These are phyloP conservation scores for Galemys pyrenaicus DNA, from an alignment of 2,113 vertebrate species.

Conservation along the genomic window DNA sequence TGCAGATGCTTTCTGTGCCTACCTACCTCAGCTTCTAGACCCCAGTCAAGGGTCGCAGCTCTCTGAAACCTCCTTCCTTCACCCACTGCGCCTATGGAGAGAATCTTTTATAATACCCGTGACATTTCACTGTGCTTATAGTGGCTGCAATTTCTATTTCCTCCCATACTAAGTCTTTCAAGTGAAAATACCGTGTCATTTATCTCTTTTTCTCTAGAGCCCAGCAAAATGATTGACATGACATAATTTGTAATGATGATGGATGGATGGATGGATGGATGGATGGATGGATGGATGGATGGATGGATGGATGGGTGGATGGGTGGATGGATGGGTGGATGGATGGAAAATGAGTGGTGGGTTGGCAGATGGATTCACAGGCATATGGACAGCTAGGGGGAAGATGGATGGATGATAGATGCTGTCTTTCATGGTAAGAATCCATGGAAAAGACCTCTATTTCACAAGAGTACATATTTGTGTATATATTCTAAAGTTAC, in stretches of 20 bases:
- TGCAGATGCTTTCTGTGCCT: neutral
- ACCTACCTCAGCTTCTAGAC: neutral
- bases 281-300: neutral
- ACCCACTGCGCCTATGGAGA: neutral
- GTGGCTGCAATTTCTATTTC: neutral
- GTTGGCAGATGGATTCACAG: neutral
- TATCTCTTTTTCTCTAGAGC: neutral
- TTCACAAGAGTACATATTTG: neutral
- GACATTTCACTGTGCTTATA: neutral
- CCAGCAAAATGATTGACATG: neutral
- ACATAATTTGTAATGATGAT: neutral
- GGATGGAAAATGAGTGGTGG: neutral
- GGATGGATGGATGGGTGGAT: neutral
- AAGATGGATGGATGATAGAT: neutral
- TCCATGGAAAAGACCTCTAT: neutral
- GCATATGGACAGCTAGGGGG: fast-evolving
- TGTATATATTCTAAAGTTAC: slow-evolving; percentile 29
- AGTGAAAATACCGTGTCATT: neutral
- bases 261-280: neutral
- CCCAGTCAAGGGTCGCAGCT: neutral
- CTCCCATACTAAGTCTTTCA: neutral
- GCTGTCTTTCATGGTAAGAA: neutral
- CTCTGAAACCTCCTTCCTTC: neutral
- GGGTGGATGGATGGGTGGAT: too few relatives aligned
- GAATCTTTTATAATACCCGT: neutral